Conservation (phyloP, 2,888 invertebrate species). For the Cyrtodaria siliqua region DNA sequence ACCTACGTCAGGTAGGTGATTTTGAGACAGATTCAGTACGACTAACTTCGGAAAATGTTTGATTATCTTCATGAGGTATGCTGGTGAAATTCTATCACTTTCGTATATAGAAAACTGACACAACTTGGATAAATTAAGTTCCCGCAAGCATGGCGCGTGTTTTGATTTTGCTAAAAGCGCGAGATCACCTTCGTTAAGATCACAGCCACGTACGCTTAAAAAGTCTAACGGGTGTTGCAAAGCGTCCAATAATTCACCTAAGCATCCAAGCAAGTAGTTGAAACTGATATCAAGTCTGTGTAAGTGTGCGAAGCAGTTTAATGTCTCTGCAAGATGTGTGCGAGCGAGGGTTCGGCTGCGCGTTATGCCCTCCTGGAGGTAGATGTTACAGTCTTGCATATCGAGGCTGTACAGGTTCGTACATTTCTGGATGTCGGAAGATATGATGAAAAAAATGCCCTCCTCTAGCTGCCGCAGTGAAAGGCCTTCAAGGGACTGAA, state of each 20-base stretch:
- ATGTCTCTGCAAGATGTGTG: slow-evolving; percentile 49
- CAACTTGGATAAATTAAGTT: slow-evolving; percentile 77
- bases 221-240: slow-evolving; percentile 71
- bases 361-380: slow-evolving; percentile 77
- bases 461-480: slow-evolving; percentile 79
- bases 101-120: slow-evolving; percentile 77
- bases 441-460: slow-evolving; percentile 72
- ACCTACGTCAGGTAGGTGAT: slow-evolving; percentile 70
- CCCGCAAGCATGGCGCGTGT: slow-evolving; percentile 70
- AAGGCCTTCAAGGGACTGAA: slow-evolving; percentile 76
- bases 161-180: slow-evolving; percentile 66
- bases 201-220: slow-evolving; percentile 76
- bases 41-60: slow-evolving; percentile 69
- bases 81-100: slow-evolving; percentile 70
- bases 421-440: slow-evolving; percentile 70
- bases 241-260: slow-evolving; percentile 73
- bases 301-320: slow-evolving; percentile 60
- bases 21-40: slow-evolving; percentile 76
- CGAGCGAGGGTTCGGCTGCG: slow-evolving; percentile 72
- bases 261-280: slow-evolving; percentile 78
- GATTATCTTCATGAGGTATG: slow-evolving; percentile 67
- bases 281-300: slow-evolving; percentile 74
- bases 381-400: slow-evolving; percentile 78
- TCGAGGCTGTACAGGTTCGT: slow-evolving; percentile 69
- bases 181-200: slow-evolving; percentile 75